A percentile compares a stretch with the other conserved stretches of the same genome.
Evolutionary conservation across 1,140 invertebrate species (phyloP).

Genomic region (Xylocopa sonorina): DNA sequence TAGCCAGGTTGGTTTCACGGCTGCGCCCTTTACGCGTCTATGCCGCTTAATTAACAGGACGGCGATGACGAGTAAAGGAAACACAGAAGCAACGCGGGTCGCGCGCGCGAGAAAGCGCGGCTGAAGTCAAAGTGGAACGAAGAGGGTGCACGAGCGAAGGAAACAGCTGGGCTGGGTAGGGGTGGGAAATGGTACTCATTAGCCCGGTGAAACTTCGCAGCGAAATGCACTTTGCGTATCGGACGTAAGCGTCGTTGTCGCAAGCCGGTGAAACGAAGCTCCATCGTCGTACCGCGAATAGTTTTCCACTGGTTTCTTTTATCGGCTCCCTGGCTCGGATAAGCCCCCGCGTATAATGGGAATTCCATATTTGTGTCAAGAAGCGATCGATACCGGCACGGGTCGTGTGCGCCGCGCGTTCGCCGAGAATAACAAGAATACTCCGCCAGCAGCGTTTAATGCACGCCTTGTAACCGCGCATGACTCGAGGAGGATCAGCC

Average conservation of each 20-base stretch:
- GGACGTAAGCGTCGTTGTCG: neutral
- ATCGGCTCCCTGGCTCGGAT: no score
- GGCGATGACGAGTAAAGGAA: neutral
- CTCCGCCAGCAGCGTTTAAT: neutral
- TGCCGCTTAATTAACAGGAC: constrained; percentile 11
- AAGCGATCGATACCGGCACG: constrained; percentile 9
- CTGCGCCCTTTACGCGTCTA: neutral
- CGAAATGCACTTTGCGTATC: neutral
- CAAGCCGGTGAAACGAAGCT: neutral
- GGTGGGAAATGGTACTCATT: neutral
- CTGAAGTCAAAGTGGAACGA: no score
- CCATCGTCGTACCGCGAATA: neutral
- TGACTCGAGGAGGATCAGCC: neutral
- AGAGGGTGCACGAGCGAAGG: neutral
- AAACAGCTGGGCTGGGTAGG: neutral
- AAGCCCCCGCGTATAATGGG: neutral
- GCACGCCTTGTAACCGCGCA: neutral
- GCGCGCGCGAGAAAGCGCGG: no score
- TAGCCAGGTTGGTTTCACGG: neutral
- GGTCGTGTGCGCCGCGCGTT: neutral
- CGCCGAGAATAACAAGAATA: constrained; percentile 5
- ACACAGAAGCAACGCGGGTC: no score
- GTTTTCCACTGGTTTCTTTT: neutral
- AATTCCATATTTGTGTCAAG: constrained; percentile 30
- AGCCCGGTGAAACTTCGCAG: neutral